Base-by-base conservation (phyloP, 2,113 vertebrate genomes). In the Tiliqua scincoides region DNA sequence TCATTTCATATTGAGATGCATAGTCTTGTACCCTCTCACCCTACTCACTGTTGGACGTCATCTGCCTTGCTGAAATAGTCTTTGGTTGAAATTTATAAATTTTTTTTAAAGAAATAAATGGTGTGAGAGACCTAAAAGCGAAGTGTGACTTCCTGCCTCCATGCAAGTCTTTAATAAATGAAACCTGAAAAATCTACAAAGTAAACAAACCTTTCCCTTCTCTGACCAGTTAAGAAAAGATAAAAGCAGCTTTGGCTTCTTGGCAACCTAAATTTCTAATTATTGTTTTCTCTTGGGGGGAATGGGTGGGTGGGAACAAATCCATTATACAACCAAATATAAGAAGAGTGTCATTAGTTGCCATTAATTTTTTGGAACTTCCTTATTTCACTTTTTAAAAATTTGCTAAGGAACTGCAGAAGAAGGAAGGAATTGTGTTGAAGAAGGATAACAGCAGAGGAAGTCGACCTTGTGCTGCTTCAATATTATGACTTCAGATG, bases 401-500 rank as follows among this genome's bases (percentile, higher is more conserved):
- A 67, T 82, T 63, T 82, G 71, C 73, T 89, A 87, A 89, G 84
- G 85, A 48, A 65, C n/a, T 73, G 59, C 57, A 61, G 32, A 78
- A 85, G 35, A 17, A 80, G 30, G 68, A 86, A 80, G 59, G 70
- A 30, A 52, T 86, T 21, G 23, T 85, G 57, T 88, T 35, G 72
- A 87, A 40, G 77, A 86, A 91, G 87, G 91, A 89, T 88, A 92
- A 79, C 83, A 93, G 63, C 84, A 91, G 86, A 94, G 93, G 94
- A 94, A 94, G 86, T 84, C 85, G 88, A 67, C 54, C 93, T 89
- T 94, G 89, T 94, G 82, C 85, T 94, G 83, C 93, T 95, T 94
- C 94, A 95, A 89, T 94, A 95, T 95, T 94, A 93, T 91, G 91
- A 93, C 93, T 93, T 94, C 91, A 94, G 92, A 88, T 87, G 92